Evolutionary conservation across 2,797 vertebrate species (phyloP), one percentile per base, ranked within the genome.

Genomic region (Emys orbicularis): DNA sequence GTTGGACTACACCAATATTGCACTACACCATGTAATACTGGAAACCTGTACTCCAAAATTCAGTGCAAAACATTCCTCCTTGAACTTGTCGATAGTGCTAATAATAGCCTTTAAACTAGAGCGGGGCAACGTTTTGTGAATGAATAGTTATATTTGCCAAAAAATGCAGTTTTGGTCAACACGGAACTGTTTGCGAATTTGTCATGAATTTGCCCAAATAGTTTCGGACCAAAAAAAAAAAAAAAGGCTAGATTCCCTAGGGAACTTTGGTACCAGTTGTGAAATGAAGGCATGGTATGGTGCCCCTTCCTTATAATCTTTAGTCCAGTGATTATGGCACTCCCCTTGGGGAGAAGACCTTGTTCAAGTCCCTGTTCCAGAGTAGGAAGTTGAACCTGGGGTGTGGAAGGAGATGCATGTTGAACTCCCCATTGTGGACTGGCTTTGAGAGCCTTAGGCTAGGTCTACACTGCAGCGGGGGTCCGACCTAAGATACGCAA

Each of bases 21-120:
- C 53, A 80, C 90, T 95, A 94, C 88, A 84, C 83, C 85, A 54
- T 10, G 8, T 56, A 92, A 89, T 72, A 56, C 21, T 80, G 80
- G 90, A 92, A 96, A 47, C 77, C 34, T 88, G 61, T 92, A 53
- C 84, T 93, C 52, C 83, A 0, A 87, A 87, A 84, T 93, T 95
- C 90, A 82, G 52, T 61, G 96, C 94, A 94, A 91, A 74, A 59
- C 86, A 90, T 96, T 96, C 96, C 93, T 72, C 65, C 84, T 92
- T 94, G 94, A 82, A 82, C 81, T 93, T 19, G 85, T 93, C 94
- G 89, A 52, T 31, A 82, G 85, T 82, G 82, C 80, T 95, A 93
- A 89, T 5, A 0, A 84, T 80, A 90, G 47, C 90, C 93, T 95
- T 91, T 95, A 90, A 96, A 95, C 93, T 94, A n/a, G 16, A 65